Evolutionary conservation across 2,888 invertebrate genomes (phyloP).

Genomic region (Caenorhabditis auriculariae): DNA sequence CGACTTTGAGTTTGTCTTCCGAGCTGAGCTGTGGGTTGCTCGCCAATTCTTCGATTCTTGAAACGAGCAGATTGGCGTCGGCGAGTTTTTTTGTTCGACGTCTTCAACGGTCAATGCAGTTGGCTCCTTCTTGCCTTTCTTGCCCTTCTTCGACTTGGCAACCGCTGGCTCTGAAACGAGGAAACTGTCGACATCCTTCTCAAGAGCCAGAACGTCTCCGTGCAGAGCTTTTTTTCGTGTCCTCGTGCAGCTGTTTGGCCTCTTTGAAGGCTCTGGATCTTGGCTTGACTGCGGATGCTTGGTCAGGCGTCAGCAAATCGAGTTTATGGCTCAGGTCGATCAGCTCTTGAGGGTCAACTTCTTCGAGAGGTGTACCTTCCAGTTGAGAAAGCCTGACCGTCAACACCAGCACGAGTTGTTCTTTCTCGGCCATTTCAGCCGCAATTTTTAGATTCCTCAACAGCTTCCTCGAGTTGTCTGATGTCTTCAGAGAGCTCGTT

Average conservation of each 20-base stretch:
- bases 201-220: constrained; percentile 41
- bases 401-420: constrained; percentile 23
- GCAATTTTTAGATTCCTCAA: constrained; percentile 12
- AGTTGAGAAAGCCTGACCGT: constrained; percentile 23
- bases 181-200: constrained; percentile 9
- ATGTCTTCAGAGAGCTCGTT: constrained; percentile 19
- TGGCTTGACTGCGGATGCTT: no score
- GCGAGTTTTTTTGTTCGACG: constrained; percentile 4
- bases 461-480: constrained; percentile 26
- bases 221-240: no score
- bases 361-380: constrained; percentile 17
- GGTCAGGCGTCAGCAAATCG: no score
- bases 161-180: no score
- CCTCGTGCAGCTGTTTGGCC: no score
- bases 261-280: no score
- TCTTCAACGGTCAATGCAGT: constrained; percentile 6
- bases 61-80: constrained; percentile 24
- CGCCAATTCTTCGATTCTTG: constrained; percentile 30
- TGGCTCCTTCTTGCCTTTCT: constrained; percentile 14
- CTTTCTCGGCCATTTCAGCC: constrained; percentile 29
- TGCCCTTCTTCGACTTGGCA: constrained; percentile 8
- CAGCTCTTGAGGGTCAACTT: constrained; percentile 8
- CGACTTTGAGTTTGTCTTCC: constrained; percentile 26
- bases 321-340: no score
- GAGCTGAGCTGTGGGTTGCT: constrained; percentile 24